A percentile compares a stretch with the other conserved stretches of the same genome.
Conservation (phyloP, 2,797 vertebrate species). For the Zalophus californianus region DNA sequence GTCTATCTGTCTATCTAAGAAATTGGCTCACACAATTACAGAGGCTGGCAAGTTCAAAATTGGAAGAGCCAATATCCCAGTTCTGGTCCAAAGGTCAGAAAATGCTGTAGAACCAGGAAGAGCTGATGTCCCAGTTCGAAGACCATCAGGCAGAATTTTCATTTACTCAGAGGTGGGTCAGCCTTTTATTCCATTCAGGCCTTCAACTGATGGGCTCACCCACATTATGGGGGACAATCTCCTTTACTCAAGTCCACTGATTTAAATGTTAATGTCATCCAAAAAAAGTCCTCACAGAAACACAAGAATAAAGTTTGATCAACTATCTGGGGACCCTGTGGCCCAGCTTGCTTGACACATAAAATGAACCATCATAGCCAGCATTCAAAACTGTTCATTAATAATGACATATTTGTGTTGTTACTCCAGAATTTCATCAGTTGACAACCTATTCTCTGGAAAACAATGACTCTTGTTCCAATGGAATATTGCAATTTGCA, state of each 20-base stretch:
- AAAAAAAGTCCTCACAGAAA: background rate
- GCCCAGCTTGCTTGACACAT: background rate
- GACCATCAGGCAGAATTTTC: background rate
- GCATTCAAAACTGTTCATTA: background rate
- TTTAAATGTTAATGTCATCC: background rate
- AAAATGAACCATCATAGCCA: background rate
- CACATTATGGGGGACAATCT: background rate
- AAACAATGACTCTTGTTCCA: constrained; percentile 25
- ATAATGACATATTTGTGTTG: background rate
- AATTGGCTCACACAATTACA: background rate
- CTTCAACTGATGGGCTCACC: background rate
- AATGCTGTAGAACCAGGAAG: background rate
- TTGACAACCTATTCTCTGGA: background rate
- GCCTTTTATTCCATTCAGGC: background rate
- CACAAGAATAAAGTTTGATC: background rate
- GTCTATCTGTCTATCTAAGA: background rate
- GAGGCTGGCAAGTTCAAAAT: background rate
- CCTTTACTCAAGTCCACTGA: background rate
- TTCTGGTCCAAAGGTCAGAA: background rate
- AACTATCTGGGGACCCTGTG: background rate
- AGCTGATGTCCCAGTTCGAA: background rate
- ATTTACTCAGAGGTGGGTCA: background rate
- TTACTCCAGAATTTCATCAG: constrained; percentile 29
- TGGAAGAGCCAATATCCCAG: background rate
- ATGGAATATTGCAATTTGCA: background rate